Base-by-base conservation (phyloP, 2,888 invertebrate genomes). In the Tetranychus piercei region DNA sequence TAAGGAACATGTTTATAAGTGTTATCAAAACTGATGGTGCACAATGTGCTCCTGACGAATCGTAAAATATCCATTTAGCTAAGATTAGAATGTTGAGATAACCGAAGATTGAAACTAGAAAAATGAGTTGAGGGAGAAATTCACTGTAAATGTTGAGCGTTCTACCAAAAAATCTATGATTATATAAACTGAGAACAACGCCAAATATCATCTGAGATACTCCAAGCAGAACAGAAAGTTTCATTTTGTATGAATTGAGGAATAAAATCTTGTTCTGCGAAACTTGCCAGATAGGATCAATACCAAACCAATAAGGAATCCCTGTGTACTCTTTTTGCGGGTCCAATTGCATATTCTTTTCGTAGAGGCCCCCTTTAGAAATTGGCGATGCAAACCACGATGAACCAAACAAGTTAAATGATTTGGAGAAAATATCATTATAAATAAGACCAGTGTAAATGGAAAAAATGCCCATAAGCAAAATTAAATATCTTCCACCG, bases 371-470 rank as follows among this genome's bases (percentile, higher is more conserved):
- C 18, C 18, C 64, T 5, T 74, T 11, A 11, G 64, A 43, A 5
- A 75, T 5, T 2, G 72, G 8, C 34, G 55, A n/a, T 1, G 77
- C 84, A n/a, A 83, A 82, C 95, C 96, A 97, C 78, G 90, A 87
- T 0, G 94, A 91, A 1, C 94, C 93, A 84, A 97, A 97, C 72
- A 97, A 86, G 82, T 97, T 97, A 73, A 96, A 81, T 7, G 94
- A 92, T 83, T 95, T 96, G 34, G 95, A 93, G 86, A 97, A 99
- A 67, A 92, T 86, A 82, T 99, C 99, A 84, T 99, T 99, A 86
- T 99, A 99, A 78, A 99, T 91, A 8, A 97, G 81, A 0, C 99
- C 99, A 8, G 97, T 96, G 85, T 99, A 99, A 86, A 97, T 92
- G 0, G 96, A 96, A 85, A 99, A 99, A 15, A 90, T 80, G 0